Evolutionary conservation across 2,888 invertebrate genomes (phyloP), one percentile per base, ranked within the genome.

Genomic region (Seira ritae): DNA sequence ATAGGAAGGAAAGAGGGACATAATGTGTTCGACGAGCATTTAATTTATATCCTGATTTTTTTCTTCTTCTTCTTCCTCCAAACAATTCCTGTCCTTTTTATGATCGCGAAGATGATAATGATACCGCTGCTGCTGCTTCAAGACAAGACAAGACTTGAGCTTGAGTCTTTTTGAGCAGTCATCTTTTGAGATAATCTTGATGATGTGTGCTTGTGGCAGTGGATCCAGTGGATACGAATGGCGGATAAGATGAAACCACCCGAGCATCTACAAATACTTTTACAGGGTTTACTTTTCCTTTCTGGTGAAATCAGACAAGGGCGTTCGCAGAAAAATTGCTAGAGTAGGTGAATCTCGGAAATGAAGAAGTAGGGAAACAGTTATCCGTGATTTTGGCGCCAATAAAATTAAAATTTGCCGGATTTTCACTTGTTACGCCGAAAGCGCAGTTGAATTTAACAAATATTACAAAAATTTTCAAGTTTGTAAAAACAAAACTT

Each of bases 11-110:
- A 4, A 42, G 42, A 8, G 42, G 4, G 12, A 42, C 42, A 42
- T 42, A 80, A 80, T 80, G 74, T 80, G 80, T 80, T 80, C 80
- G 80, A 80, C 80, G 73, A 80, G 69, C 80, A 80, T 80, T 80
- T 80, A 80, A 80, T 80, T 80, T 80, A 80, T 80, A 71, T 80
- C 60, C 60, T 55, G 23, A 19, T 66, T 19, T 62, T 62, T 10
- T 62, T n/a, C 62, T 62, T 62, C 15, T 62, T n/a, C 62, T 17
- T 6, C 66, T 66, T 10, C 62, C 70, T 50, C 22, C 12, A 42
- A 42, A 42, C 4, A 12, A 42, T 42, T 42, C 42, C 12, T 42
- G 20, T 72, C 73, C 73, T 74, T 20, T 37, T 76, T 67, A 76
- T 50, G 50, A 76, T 76, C 66, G n/a, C n/a, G n/a, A 42, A 42